Base-by-base conservation (phyloP, 2,888 invertebrate species). In the Muschampia plurimacula region DNA sequence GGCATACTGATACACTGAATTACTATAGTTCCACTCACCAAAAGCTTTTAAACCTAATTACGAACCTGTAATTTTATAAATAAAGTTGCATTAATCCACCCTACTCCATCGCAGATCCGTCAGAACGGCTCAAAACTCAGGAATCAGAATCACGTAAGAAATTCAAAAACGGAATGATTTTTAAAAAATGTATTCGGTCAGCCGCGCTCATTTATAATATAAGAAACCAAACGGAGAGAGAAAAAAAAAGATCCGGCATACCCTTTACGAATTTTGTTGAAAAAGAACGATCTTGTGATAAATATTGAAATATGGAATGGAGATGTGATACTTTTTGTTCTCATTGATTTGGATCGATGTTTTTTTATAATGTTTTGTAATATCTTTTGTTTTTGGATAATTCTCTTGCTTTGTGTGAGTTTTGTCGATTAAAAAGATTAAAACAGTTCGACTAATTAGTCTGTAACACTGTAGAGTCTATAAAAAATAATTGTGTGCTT, bases 301-400 rank as follows among this genome's bases (percentile, higher is more conserved):
- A 93, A 93, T 93, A 91, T 92, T 93, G 91, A 92, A 93, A 91
- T 93, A 92, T 92, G 90, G 91, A 89, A 89, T 89, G 89, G 88
- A 89, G 90, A 91, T 89, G 83, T 86, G 86, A 87, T 89, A 83
- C 83, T 85, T 90, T 89, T 87, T 89, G 81, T 86, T 87, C 83
- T 77, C 82, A n/a, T 60, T 60, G 75, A 74, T 77, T 28, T 10
- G 62, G 68, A 69, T 76, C 66, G 72, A 44, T 10, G 63, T 46
- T 57, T 74, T 69, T 62, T 71, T 75, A 22, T 52, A 9, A 52
- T 22, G 52, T 79, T 72, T 15, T 57, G 52, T 57, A 57, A n/a
- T 59, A 15, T 12, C 22, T 22, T 22, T 22, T 22, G 22, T 22
- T 22, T 22, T 22, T 22, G 22, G 22, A 22, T 22, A 0, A 22